phyloP scores from a whole-genome alignment of 2,113 vertebrate genomes.

The Sprattus sprattus region DNA sequence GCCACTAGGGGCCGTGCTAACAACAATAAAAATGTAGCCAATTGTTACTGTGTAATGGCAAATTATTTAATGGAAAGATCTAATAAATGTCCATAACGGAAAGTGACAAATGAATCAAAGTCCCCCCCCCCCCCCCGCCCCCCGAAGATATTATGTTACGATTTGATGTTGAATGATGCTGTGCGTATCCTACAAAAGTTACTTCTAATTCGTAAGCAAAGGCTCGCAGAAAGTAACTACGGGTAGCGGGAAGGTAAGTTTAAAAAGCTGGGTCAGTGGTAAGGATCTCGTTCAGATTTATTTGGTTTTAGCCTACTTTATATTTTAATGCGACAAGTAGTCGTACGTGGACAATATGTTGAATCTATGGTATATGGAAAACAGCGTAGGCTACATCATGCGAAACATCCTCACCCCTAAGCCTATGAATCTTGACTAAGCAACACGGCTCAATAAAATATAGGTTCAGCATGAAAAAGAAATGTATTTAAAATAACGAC shows the following conservation, averaged over 20 bases:
- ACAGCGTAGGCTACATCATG: neutral
- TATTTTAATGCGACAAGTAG: neutral
- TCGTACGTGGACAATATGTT: neutral
- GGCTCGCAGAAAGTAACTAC: neutral
- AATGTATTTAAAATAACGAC: neutral
- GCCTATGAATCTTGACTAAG: neutral
- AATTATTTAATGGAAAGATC: neutral
- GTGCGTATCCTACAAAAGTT: neutral
- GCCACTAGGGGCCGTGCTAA: constrained; percentile 75
- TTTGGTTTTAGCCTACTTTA: neutral
- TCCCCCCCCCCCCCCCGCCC: neutral
- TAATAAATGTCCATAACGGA: neutral
- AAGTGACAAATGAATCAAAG: neutral
- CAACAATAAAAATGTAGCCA: constrained; percentile 38
- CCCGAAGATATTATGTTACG: neutral
- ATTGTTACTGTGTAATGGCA: neutral
- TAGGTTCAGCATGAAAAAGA: neutral
- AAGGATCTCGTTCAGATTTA: too few relatives aligned
- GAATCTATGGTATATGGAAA: neutral
- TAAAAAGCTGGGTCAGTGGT: neutral
- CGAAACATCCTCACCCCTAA: neutral
- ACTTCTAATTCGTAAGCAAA: neutral
- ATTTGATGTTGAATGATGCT: neutral
- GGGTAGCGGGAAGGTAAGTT: neutral
- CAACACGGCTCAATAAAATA: neutral